Conservation (phyloP, 64 coral and sea anemone species). For the Montipora sp. region DNA sequence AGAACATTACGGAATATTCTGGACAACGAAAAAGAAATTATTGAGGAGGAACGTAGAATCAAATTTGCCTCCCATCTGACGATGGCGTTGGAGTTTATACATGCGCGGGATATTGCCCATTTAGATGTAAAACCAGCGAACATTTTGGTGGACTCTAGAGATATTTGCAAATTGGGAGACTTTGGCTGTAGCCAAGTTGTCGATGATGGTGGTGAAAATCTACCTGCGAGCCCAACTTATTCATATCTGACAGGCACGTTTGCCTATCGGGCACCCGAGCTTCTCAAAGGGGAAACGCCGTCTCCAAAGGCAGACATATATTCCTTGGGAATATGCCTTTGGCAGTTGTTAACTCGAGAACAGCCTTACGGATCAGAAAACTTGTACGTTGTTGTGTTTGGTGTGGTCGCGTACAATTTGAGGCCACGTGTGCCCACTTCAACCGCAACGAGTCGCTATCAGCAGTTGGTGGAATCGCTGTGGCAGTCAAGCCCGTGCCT, state of each 20-base stretch:
- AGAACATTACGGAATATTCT: conserved; percentile 88
- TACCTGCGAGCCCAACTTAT: conserved; percentile 95
- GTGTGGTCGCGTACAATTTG: conserved; percentile 93
- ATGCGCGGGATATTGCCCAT: conserved; percentile 85
- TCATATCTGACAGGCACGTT: conserved; percentile 94
- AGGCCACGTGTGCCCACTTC: conserved; percentile 79
- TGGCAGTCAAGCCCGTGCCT: conserved; percentile 69
- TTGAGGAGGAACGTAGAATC: conserved; percentile 70
- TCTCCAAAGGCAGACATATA: conserved; percentile 94
- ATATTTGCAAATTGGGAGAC: conserved; percentile 94
- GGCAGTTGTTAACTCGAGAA: conserved; percentile 86
- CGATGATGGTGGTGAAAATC: conserved; percentile 81
- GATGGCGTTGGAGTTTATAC: conserved; percentile 82
- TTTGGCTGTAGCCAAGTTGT: conserved; percentile 95
- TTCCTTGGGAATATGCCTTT: conserved; percentile 91
- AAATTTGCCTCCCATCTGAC: conserved; percentile 82
- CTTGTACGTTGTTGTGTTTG: conserved; percentile 94
- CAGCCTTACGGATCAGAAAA: conserved; percentile 88
- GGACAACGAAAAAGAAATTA: conserved; percentile 81
- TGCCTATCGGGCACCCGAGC: conserved; percentile 94
- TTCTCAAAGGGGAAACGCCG: conserved; percentile 85
- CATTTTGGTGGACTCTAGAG: conserved; percentile 81
- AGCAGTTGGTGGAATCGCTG: conserved; percentile 75
- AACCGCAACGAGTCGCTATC: conserved; percentile 61
- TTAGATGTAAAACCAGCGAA: conserved; percentile 96